Evolutionary conservation across 2,113 vertebrate species (phyloP).

Genomic region (Eulemur rufifrons): DNA sequence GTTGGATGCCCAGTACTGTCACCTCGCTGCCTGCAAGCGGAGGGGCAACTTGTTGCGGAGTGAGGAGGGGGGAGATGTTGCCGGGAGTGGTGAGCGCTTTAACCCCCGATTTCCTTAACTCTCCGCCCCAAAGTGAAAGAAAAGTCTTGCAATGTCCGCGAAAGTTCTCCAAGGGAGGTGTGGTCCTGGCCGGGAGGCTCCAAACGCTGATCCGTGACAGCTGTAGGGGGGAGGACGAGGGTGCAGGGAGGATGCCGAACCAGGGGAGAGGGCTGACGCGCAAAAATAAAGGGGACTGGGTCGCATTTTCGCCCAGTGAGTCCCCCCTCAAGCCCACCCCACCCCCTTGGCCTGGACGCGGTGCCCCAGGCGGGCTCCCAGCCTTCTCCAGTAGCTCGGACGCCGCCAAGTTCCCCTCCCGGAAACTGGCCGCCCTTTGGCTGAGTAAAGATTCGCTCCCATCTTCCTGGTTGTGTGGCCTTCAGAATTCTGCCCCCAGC

Average conservation of each 20-base stretch:
- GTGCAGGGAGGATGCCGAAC: neutral
- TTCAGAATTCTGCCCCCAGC: neutral
- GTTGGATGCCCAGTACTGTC: neutral
- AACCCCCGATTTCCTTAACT: neutral
- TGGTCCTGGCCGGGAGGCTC: neutral
- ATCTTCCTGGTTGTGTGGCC: neutral
- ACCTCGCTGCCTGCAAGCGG: neutral
- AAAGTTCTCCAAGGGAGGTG: neutral
- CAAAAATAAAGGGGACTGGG: neutral
- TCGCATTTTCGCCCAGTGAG: neutral
- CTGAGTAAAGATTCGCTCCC: neutral
- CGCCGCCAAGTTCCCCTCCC: neutral
- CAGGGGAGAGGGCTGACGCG: fast-evolving
- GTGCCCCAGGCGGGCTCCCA: fast-evolving
- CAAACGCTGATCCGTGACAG: neutral
- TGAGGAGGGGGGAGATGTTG: neutral
- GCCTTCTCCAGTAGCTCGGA: neutral
- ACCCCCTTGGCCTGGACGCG: neutral
- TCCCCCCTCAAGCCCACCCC: neutral
- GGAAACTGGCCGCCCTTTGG: neutral
- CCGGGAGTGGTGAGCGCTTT: neutral
- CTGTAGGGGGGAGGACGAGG: no score
- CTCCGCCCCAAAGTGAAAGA: neutral
- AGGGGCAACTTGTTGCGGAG: neutral
- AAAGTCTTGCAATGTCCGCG: neutral